Base-by-base conservation (phyloP, 2,113 vertebrate species). In the Sus scrofa region DNA sequence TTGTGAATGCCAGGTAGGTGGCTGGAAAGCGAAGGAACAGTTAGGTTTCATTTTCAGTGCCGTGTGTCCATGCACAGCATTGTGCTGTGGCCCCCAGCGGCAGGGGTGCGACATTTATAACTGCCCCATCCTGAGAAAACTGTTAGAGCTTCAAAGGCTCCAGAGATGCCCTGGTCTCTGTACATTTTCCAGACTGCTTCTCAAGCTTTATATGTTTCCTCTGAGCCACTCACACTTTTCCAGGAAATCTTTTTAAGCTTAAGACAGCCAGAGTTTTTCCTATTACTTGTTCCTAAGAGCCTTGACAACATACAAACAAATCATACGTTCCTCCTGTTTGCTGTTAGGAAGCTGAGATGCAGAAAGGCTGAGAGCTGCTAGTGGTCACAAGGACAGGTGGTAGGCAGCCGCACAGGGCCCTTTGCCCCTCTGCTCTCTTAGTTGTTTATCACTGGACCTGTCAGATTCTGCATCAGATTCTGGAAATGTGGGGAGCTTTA, bases 211-310 rank as follows among this genome's bases (percentile, higher is more conserved):
- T 24, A 16, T 24, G 15, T 79, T 12, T 81, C 82, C 34, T 79
- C 7, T 85, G 44, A 70, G 65, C 22, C 19, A 56, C 39, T 56
- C 62, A 70, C 3, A 73, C 2, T 9, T 79, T 81, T 85, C 15
- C 20, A 86, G 62, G 39, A 70, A 85, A 95, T 86, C 26, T 24
- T 54, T 62, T 93, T 26, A 95, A 75, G 54, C 1, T 82, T 58
- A 86, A 93, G 62, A 77, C 2, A 90, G 27, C 22, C 60, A 88
- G 60, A 56, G 26, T 58, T 94, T 96, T 85, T 73, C 26, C 65
- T 65, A 65, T 84, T 84, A 67, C 54, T 89, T 95, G 9, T 15
- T 86, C 82, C 50, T 68, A 90, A 91, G 26, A 93, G 65, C 30
- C n/a, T 34, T 89, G 37, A 77, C 30, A 37, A 44, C 62, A 67